These are phyloP conservation scores for Papilio machaon DNA, from an alignment of 1,140 invertebrate species.

Conservation along the genomic window DNA sequence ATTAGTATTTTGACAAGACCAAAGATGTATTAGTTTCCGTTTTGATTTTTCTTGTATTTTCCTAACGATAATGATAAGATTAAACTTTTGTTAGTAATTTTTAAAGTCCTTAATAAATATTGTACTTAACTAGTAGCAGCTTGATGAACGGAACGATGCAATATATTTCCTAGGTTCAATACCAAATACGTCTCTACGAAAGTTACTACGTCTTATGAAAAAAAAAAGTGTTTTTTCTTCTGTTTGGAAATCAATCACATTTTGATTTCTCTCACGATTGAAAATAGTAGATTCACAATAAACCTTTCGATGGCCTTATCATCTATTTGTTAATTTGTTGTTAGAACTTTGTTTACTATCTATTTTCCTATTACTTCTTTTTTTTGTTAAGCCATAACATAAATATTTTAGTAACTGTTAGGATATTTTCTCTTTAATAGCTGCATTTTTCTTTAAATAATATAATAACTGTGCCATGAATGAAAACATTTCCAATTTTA, in stretches of 20 bases:
- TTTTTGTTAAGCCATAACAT: background rate
- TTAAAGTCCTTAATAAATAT: background rate
- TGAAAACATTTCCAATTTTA: background rate
- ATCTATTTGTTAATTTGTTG: background rate
- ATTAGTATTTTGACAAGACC: conserved; percentile 20
- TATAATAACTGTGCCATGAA: background rate
- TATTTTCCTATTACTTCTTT: background rate
- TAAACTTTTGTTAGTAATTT: background rate
- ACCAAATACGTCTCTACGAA: no score
- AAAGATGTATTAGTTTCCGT: conserved; percentile 22
- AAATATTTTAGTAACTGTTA: background rate
- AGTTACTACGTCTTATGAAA: no score
- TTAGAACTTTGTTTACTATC: background rate
- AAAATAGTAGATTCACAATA: no score
- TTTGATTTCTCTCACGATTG: no score
- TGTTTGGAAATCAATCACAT: no score
- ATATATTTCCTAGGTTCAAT: no score
- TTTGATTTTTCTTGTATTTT: background rate
- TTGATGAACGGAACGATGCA: no score
- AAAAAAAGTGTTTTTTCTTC: no score
- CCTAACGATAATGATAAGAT: background rate
- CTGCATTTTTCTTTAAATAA: background rate
- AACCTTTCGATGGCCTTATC: no score
- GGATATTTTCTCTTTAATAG: background rate
- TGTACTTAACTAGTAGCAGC: background rate